A percentile compares a stretch with the other conserved stretches of the same genome.
Conservation (phyloP, 2,113 vertebrate species). For the Neodon shergylaensis region DNA sequence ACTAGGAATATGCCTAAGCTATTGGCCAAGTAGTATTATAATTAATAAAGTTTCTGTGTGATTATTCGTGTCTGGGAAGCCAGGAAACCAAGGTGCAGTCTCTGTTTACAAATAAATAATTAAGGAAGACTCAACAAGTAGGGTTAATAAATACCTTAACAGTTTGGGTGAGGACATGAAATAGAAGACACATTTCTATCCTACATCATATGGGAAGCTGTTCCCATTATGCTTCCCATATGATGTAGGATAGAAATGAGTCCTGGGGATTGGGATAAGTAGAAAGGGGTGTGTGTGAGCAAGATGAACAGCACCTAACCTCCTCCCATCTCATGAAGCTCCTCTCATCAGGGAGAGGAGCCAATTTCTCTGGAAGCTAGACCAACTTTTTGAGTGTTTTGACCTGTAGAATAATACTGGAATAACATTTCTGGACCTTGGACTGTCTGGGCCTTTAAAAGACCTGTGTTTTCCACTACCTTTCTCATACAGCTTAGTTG, state of each 20-base stretch:
- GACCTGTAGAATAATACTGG: neutral
- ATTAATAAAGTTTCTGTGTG: too few species aligned
- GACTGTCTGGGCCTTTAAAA: neutral
- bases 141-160: neutral
- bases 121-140: constrained; percentile 23
- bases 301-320: neutral
- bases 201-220: too few species aligned
- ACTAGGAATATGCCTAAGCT: too few species aligned
- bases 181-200: neutral
- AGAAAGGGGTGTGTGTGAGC: neutral
- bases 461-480: neutral
- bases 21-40: too few species aligned
- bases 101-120: neutral
- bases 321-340: neutral
- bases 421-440: neutral
- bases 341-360: neutral
- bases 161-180: neutral
- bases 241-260: neutral
- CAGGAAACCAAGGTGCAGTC: too few species aligned
- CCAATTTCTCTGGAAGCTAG: neutral
- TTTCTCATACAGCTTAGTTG: neutral
- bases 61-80: too few species aligned
- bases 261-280: neutral
- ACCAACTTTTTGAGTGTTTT: neutral
- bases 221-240: neutral